Evolutionary conservation across 2,888 invertebrate species (phyloP), one percentile per base, ranked within the genome.

Genomic region (Megalurothrips usitatus): DNA sequence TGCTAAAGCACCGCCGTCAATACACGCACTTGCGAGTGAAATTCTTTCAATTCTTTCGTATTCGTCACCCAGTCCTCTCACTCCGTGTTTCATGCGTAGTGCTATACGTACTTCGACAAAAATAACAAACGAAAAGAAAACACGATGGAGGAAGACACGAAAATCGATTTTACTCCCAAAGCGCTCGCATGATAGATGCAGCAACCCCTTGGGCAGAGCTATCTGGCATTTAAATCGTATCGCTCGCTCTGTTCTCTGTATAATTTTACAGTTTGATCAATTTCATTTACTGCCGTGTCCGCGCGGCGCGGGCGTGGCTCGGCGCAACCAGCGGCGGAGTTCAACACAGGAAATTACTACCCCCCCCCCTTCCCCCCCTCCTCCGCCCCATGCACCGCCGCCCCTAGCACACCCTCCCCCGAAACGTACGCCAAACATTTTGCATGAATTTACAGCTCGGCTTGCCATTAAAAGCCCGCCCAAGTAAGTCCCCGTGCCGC

Each of bases 381-480:
- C 14, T 19, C 14, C 14, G 14, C 14, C 6, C 58, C 58, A 19
- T 58, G 58, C 52, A 11, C 14, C 52, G 10, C 10, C 52, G 52
- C 34, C 34, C 34, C 34, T 43, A 43, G 34, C 6, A 43, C 6
- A 43, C 34, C 58, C 58, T 14, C 6, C n/a, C 58, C 12, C 58
- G n/a, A 19, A 58, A 19, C 58, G 58, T 17, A 14, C 68, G 68
- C 68, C 68, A 75, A 75, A 75, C 68, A 75, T 75, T 75, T 75
- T 75, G 68, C 68, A 75, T 75, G 68, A 75, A 75, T 75, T 75
- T 75, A 75, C 68, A 75, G 68, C 68, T 26, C 23, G 23, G 68
- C 26, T 75, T 12, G 68, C 68, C 68, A 75, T 75, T 75, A 75
- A 75, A 75, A 75, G 68, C 68, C 68, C n/a, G n/a, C n/a, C 68